These are phyloP conservation scores for Aphidius colemani DNA, from an alignment of 2,888 invertebrate genomes.

Conservation along the genomic window DNA sequence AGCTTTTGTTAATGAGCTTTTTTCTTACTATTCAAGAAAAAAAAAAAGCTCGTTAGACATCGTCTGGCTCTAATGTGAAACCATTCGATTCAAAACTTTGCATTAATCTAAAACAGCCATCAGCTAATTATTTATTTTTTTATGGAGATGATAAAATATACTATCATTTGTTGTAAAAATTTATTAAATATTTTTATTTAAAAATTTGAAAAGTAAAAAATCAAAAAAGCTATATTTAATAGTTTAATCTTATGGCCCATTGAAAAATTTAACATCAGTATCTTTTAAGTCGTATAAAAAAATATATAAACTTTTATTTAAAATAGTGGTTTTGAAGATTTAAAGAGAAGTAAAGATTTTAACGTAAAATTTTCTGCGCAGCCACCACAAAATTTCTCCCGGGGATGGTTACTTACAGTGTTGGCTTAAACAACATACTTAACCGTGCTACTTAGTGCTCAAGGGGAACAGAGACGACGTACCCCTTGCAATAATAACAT, in stretches of 20 bases:
- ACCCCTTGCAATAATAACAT: conserved; percentile 60
- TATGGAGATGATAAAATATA: too few species aligned
- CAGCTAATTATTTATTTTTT: conserved; percentile 51
- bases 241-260: too few species aligned
- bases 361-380: conserved; percentile 27
- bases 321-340: not conserved
- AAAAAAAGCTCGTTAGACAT: conserved; percentile 58
- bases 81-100: conserved; percentile 50
- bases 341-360: conserved; percentile 20
- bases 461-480: conserved; percentile 42
- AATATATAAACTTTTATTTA: too few species aligned
- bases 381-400: conserved; percentile 43
- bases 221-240: too few species aligned
- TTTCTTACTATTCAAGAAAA: conserved; percentile 33
- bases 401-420: conserved; percentile 56
- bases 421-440: conserved; percentile 61
- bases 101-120: conserved; percentile 30
- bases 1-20: conserved; percentile 19
- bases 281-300: too few species aligned
- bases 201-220: too few species aligned
- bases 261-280: too few species aligned
- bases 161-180: too few species aligned
- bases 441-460: conserved; percentile 58
- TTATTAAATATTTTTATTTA: too few species aligned
- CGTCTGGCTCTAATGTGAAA: conserved; percentile 44